Evolutionary conservation across 2,797 vertebrate genomes (phyloP).

Genomic region (Threskiornis aethiopicus): DNA sequence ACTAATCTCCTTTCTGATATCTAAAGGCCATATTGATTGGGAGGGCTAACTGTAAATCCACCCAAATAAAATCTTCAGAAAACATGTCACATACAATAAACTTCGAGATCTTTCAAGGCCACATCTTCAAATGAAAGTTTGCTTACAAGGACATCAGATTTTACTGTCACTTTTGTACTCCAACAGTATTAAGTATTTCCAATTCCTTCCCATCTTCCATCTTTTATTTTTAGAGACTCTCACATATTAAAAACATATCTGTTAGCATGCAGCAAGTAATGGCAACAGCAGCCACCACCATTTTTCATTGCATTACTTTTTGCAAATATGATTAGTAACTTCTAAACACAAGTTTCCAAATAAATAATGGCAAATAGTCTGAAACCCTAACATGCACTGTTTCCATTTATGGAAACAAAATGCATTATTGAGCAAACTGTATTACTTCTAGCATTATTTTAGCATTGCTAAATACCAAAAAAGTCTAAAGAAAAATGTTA

Average conservation of each 20-base stretch:
- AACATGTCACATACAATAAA: not conserved
- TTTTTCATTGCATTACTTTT: not conserved
- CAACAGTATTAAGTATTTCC: not conserved
- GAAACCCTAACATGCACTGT: fast-evolving
- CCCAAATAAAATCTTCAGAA: not conserved
- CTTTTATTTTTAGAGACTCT: not conserved
- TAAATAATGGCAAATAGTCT: not conserved
- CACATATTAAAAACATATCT: not conserved
- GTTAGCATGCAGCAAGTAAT: not conserved
- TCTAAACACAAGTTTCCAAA: not conserved
- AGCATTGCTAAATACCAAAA: not conserved
- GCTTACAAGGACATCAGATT: not conserved
- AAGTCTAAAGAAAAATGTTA: not conserved
- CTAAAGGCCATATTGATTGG: not conserved
- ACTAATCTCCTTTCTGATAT: not conserved
- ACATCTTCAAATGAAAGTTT: not conserved
- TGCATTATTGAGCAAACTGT: not conserved
- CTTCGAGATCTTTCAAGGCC: not conserved
- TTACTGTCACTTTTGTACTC: not conserved
- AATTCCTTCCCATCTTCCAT: not conserved
- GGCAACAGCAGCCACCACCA: not conserved
- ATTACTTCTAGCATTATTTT: not conserved
- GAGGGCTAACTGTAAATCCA: not conserved
- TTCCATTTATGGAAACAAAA: not conserved
- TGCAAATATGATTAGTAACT: not conserved